Base-by-base conservation (phyloP, 2,113 vertebrate genomes). In the Trematomus loennbergii region DNA sequence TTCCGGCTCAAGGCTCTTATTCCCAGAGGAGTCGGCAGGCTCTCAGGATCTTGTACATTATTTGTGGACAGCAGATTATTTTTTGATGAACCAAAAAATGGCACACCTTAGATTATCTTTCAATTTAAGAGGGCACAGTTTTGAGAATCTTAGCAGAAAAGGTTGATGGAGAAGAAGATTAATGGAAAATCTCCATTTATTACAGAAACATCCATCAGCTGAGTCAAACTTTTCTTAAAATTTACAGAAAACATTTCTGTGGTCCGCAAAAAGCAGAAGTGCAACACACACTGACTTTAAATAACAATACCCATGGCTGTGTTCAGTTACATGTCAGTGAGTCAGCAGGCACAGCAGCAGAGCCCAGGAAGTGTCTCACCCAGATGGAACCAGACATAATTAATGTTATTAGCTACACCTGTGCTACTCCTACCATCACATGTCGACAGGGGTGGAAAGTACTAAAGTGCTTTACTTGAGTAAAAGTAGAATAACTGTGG, bases 61-160 rank as follows among this genome's bases (percentile, higher is more conserved):
- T 92, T 92, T 87, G 80, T 83, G 81, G 86, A 77, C 54, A 36
- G 85, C 3, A 25, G 66, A 92, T 94, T 20, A 91, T 91, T 93
- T 88, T 94, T 94, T 93, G 88, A 69, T 84, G 75, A 49, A 61
- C 80, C 70, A 36, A 45, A 72, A 65, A 46, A 75, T 67, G 52
- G 52, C 53, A 54, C 70, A 71, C 68, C 36, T 36, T 40, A 40
- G 36, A 40, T 40, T 40, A 7, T 40, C 7, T 40, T 40, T 40
- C 7, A 40, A 40, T 8, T 40, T 40, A 6, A 40, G 36, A 40
- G 36, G 36, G 36, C 36, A 40, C 5, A 40, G 8, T 6, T 7
- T 40, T 40, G 36, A 40, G 5, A 40, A 40, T 40, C 4, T 36
- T 36, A 6, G 36, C 5, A 7, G 7, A 36, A 36, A 36, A 36